phyloP scores from a whole-genome alignment of 2,888 invertebrate genomes.

The Elmis aenea region DNA sequence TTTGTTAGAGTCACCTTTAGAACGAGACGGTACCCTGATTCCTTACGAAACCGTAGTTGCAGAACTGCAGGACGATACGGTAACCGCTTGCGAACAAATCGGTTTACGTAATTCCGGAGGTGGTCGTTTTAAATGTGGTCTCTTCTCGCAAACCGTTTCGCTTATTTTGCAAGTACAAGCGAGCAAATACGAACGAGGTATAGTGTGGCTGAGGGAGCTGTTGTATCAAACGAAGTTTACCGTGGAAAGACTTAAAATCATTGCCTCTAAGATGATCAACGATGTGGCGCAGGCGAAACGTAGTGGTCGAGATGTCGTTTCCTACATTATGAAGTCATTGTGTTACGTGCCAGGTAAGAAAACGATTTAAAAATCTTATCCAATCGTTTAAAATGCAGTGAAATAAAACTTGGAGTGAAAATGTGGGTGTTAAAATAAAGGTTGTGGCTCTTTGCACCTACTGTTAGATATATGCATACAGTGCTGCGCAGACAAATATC shows the following conservation, averaged over 20 bases:
- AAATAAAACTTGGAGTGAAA: too few species aligned
- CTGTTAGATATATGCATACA: too few species aligned
- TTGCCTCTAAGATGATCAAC: slow-evolving; percentile 76
- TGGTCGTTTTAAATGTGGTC: slow-evolving; percentile 64
- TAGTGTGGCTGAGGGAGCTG: slow-evolving; percentile 73
- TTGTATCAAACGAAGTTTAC: slow-evolving; percentile 67
- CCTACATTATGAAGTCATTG: slow-evolving; percentile 56
- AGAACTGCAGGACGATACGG: slow-evolving; percentile 70
- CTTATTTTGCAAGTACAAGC: slow-evolving; percentile 72
- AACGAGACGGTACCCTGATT: slow-evolving; percentile 53
- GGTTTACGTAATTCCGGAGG: slow-evolving; percentile 54
- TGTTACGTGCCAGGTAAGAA: slow-evolving; percentile 53
- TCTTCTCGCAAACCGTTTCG: slow-evolving; percentile 63
- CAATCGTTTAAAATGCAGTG: not conserved
- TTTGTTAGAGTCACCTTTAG: slow-evolving; percentile 70
- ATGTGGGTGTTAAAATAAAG: too few species aligned
- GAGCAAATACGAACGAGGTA: slow-evolving; percentile 66
- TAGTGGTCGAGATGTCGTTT: slow-evolving; percentile 64
- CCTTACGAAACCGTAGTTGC: slow-evolving; percentile 70
- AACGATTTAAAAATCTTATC: not conserved
- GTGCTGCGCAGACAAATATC: too few species aligned
- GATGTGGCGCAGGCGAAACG: slow-evolving; percentile 73
- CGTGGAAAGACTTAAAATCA: slow-evolving; percentile 68
- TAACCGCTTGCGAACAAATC: slow-evolving; percentile 56
- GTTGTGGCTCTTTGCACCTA: too few species aligned